Percentiles rank a stretch among this genome's conserved stretches.
These are phyloP conservation scores for Drosophila oshimai DNA, from an alignment of 1,140 invertebrate genomes.

Conservation along the genomic window DNA sequence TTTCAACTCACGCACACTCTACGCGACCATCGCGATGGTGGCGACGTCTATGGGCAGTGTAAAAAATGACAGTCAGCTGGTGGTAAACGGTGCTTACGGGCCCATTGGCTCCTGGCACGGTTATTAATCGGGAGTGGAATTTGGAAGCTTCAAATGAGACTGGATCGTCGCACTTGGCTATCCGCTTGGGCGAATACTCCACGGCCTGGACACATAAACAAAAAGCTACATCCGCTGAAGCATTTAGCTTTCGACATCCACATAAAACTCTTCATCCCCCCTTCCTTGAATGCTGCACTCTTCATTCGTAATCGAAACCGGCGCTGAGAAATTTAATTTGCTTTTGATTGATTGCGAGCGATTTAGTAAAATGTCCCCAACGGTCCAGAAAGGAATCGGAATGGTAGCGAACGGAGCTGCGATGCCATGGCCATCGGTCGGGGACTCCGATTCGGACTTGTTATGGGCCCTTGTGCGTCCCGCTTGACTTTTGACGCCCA, in stretches of 20 bases:
- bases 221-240: conserved; percentile 5
- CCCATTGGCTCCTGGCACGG: conserved; percentile 16
- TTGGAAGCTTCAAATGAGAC: conserved; percentile 52
- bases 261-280: not conserved
- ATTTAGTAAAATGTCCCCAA: conserved; percentile 70
- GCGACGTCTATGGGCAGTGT: conserved; percentile 55
- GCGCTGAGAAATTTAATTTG: conserved; percentile 77
- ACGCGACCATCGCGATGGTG: conserved; percentile 35
- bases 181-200: conserved; percentile 15
- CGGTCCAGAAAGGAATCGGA: conserved; percentile 6
- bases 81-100: conserved; percentile 8
- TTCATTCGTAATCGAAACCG: conserved; percentile 63
- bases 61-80: conserved; percentile 51
- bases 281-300: conserved; percentile 17
- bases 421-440: conserved; percentile 23
- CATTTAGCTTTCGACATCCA: not conserved
- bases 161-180: conserved; percentile 33
- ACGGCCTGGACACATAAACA: not conserved
- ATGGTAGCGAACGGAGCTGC: not conserved
- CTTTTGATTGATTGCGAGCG: conserved; percentile 74
- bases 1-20: conserved; percentile 64
- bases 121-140: conserved; percentile 65
- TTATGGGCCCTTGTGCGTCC: conserved; percentile 46
- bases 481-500: conserved; percentile 56
- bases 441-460: conserved; percentile 7